Base-by-base conservation (phyloP, 2,113 vertebrate species). In the Ceyx cyanopectus region DNA sequence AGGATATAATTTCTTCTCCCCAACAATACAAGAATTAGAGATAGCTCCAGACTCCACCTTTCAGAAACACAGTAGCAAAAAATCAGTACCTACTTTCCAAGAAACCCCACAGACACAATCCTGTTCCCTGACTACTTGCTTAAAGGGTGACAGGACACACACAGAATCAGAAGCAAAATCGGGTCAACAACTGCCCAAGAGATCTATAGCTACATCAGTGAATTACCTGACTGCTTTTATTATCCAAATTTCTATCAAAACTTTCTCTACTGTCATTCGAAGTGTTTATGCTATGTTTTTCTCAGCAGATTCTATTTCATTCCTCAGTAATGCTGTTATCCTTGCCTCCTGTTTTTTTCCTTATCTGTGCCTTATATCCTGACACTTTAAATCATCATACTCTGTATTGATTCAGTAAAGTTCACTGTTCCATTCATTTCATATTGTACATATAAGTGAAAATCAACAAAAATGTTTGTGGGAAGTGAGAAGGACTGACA, bases 351-450 rank as follows among this genome's bases (percentile, higher is more conserved):
- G 19, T 27, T 84, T 94, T 45, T 76, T 92, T 73, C 41, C 54
- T 61, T 81, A 37, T 61, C 73, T 85, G 10, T 79, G 60, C 41
- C 90, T 89, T 92, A 80, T 76, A 83, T 77, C 61, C 90, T 96
- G 90, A 96, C 93, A 94, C 92, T 95, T 97, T 89, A 96, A 95
- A 95, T 96, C 91, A 92, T 83, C 68, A 43, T 60, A 63, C 51
- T 87, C 30, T 94, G 75, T 96, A 95, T 94, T 90, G 88, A 92
- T 92, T 90, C 67, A 85, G 81, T 74, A 78, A 96, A 92, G 70
- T 88, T 43, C 82, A 81, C 56, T 76, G 81, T 92, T 90, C 69
- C 83, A 95, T 26, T 93, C 68, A 73, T 90, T 95, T 81, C 1
- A 29, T 93, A 89, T 92, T 78, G 82, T 67, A 90, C 72, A 45